Conservation (phyloP, 2,888 invertebrate species). For the Nemapogon koenigi region DNA sequence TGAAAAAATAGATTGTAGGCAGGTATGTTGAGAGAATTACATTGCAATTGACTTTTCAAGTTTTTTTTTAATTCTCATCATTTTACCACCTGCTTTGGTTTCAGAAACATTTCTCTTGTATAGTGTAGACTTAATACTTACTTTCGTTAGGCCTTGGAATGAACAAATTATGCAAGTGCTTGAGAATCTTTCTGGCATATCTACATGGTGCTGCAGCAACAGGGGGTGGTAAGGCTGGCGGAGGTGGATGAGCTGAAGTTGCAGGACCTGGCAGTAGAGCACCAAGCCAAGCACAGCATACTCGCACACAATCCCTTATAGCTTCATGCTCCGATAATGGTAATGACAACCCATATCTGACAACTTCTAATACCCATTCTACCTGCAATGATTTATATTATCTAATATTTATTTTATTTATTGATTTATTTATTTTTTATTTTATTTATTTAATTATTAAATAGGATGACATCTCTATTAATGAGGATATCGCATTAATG, state of each 20-base stretch:
- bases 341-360: conserved; percentile 90
- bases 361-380: conserved; percentile 84
- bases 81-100: too few species aligned
- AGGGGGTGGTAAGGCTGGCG: conserved; percentile 88
- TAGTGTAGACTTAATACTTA: too few species aligned
- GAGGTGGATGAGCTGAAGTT: conserved; percentile 83
- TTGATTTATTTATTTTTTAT: too few species aligned
- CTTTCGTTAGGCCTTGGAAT: conserved; percentile 93
- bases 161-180: conserved; percentile 93
- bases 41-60: too few species aligned
- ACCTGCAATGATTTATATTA: conserved; percentile 67
- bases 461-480: too few species aligned
- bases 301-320: conserved; percentile 93
- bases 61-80: too few species aligned
- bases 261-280: conserved; percentile 87
- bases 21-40: too few species aligned
- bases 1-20: too few species aligned
- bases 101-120: too few species aligned
- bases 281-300: conserved; percentile 96
- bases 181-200: conserved; percentile 89
- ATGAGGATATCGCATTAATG: too few species aligned
- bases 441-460: too few species aligned
- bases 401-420: too few species aligned
- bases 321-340: conserved; percentile 93
- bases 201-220: conserved; percentile 88